Evolutionary conservation across 2,888 invertebrate species (phyloP), one percentile per base, ranked within the genome.

Genomic region (Beris morrisii): DNA sequence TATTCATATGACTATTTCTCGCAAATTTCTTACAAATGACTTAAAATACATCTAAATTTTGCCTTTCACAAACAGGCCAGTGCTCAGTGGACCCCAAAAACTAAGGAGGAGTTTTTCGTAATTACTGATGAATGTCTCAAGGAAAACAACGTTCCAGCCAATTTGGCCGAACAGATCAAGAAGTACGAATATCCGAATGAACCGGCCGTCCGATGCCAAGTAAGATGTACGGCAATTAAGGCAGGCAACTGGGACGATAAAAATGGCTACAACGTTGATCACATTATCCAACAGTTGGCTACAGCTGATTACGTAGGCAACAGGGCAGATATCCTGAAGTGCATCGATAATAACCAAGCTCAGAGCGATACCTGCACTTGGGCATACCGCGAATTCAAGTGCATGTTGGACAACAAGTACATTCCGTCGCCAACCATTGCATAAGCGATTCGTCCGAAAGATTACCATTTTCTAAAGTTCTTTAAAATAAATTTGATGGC

Each of bases 181-280:
- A 64, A 64, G 48, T 56, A 55, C 13, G 44, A 64, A 7, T 64
- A 64, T 48, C 56, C 56, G 1, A 30, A 64, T 38, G 64, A 56
- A 15, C 32, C 38, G 12, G 12, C 50, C 30, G 50, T 64, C 11
- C 43, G 56, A 5, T 56, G 56, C 32, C 55, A 64, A 32, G 12
- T 64, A 5, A 22, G 30, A 5, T 64, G 64, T 28, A 22, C 38
- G 1, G 28, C 28, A 12, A 22, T 6, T 55, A 48, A 48, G 22
- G 32, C 38, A 15, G 56, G 32, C 4, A 30, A 38, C 4, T 64
- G 9, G 3, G 15, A 32, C 12, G 64, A 64, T n/a, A 4, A 11
- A 6, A 15, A n/a, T 13, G 38, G 38, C 7, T 15, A 38, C 30
- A 22, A 56, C 31, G 43, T 43, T 56, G 56, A 56, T 13, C 38